These are phyloP conservation scores for Serripes groenlandicus DNA, from an alignment of 2,888 invertebrate species.

Conservation along the genomic window DNA sequence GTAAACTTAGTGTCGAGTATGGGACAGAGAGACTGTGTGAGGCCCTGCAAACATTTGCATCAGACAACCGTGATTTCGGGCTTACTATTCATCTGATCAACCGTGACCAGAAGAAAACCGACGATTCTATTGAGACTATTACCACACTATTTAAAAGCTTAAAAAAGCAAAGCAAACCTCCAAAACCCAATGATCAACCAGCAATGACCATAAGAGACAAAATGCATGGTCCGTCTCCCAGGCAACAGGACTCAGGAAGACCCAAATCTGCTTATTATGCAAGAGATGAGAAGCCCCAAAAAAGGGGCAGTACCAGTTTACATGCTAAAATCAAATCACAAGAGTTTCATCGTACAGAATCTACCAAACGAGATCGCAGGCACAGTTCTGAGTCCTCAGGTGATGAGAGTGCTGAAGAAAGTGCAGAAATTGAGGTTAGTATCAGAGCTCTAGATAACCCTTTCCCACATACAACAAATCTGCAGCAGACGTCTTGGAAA, in stretches of 20 bases:
- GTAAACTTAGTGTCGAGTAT: not conserved
- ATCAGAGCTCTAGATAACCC: not conserved
- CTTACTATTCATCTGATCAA: conserved; percentile 9
- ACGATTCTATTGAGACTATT: conserved; percentile 8
- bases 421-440: not conserved
- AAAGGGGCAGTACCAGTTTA: not conserved
- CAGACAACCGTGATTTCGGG: not conserved
- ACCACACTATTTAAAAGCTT: not conserved
- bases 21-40: conserved; percentile 20
- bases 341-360: not conserved
- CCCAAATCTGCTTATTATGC: too few relatives aligned
- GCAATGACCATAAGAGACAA: not conserved
- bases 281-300: not conserved
- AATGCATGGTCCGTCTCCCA: not conserved
- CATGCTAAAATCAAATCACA: not conserved
- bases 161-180: not conserved
- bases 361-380: too few relatives aligned
- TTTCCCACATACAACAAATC: too few relatives aligned
- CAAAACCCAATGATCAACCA: not conserved
- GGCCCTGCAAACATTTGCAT: not conserved
- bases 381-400: too few relatives aligned
- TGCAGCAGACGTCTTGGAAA: too few relatives aligned
- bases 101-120: not conserved
- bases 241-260: too few relatives aligned
- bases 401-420: not conserved